Evolutionary conservation across 2,113 vertebrate species (phyloP).

Genomic region (Eulacestoma nigropectus): DNA sequence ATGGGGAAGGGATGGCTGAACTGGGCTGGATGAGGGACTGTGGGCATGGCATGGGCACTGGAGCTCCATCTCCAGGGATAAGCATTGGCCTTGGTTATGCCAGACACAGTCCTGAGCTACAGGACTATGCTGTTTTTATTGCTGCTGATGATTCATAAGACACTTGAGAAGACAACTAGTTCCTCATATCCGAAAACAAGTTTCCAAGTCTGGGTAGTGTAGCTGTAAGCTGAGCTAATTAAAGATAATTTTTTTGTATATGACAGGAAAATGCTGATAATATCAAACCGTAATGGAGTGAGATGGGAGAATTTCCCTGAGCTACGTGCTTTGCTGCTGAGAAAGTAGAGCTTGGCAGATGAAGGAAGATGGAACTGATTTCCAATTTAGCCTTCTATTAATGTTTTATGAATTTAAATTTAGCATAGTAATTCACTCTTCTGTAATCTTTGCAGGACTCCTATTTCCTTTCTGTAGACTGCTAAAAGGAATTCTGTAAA

Average conservation of each 20-base stretch:
- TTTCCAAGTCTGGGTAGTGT: background rate
- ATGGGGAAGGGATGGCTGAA: background rate
- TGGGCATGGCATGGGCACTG: background rate
- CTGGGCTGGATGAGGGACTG: background rate
- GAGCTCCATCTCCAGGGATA: background rate
- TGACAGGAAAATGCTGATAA: constrained; percentile 39
- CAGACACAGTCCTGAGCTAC: background rate
- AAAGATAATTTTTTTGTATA: constrained; percentile 21
- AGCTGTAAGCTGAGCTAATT: constrained; percentile 39
- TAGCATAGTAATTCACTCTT: constrained; percentile 15
- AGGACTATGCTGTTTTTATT: background rate
- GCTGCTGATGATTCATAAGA: background rate
- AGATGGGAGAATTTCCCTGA: constrained; percentile 30
- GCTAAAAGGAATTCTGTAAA: background rate
- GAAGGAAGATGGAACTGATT: constrained; percentile 24
- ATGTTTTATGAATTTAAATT: constrained; percentile 55
- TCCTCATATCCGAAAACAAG: background rate
- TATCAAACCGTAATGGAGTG: constrained; percentile 14
- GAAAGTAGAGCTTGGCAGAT: constrained; percentile 16
- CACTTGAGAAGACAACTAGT: background rate
- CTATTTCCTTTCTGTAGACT: background rate
- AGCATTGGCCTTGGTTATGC: background rate
- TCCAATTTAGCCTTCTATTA: constrained; percentile 48
- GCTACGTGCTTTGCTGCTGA: constrained; percentile 24
- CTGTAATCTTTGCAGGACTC: background rate